Conservation (phyloP, 2,113 vertebrate species). For the Mirza zaza region DNA sequence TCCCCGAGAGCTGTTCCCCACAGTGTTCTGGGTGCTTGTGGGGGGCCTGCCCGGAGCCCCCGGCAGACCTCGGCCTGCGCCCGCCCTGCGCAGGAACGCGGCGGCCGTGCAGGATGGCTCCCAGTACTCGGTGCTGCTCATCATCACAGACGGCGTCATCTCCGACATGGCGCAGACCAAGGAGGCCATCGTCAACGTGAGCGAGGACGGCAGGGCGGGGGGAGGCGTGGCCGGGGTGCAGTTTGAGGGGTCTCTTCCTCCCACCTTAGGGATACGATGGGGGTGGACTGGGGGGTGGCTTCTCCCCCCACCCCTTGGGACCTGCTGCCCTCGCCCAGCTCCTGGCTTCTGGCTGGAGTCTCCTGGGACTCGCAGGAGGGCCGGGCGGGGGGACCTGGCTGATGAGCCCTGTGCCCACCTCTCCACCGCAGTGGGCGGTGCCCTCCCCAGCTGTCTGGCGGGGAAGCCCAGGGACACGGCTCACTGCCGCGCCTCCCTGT, state of each 20-base stretch:
- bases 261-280: background rate
- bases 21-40: background rate
- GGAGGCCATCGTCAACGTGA: constrained; percentile 97
- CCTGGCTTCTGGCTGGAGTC: background rate
- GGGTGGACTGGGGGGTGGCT: no score
- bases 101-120: constrained; percentile 93
- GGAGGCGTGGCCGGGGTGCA: background rate
- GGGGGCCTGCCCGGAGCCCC: background rate
- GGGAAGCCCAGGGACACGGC: background rate
- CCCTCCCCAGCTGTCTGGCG: background rate
- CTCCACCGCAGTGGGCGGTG: background rate
- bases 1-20: background rate
- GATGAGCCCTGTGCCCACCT: background rate
- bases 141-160: constrained; percentile 97
- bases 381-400: rapidly evolving
- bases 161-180: constrained; percentile 99
- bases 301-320: background rate
- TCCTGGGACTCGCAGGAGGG: background rate
- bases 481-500: rapidly evolving
- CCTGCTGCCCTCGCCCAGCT: background rate
- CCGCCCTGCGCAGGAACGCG: constrained; percentile 83
- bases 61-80: background rate
- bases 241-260: background rate
- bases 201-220: constrained; percentile 17
- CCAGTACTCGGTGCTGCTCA: constrained; percentile 96